Evolutionary conservation across 2,888 invertebrate species (phyloP).

Genomic region (Torymus aiolomorphi): DNA sequence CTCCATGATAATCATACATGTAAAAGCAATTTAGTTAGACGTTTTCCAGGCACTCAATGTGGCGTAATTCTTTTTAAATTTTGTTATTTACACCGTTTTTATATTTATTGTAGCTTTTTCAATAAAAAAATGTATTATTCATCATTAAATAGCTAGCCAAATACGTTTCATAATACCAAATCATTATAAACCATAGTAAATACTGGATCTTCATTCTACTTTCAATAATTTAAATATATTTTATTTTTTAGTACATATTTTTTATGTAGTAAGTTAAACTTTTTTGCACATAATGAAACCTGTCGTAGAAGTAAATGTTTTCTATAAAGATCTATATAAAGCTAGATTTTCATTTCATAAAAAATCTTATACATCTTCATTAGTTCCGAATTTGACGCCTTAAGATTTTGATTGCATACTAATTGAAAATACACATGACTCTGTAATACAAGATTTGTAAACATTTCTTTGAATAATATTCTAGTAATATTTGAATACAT

Average conservation of each 20-base stretch:
- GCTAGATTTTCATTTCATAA: constrained; percentile 43
- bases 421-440: constrained; percentile 34
- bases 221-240: constrained; percentile 45
- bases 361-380: constrained; percentile 18
- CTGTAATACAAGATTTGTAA: constrained; percentile 38
- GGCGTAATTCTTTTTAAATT: constrained; percentile 60
- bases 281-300: too few species aligned
- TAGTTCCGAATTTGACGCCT: constrained; percentile 21
- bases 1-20: constrained; percentile 56
- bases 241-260: constrained; percentile 18
- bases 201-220: constrained; percentile 64
- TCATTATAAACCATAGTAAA: constrained; percentile 62
- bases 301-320: neutral
- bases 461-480: constrained; percentile 48
- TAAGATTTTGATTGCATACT: constrained; percentile 49
- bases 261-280: too few species aligned
- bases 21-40: constrained; percentile 46
- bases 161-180: constrained; percentile 64
- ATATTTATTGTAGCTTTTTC: constrained; percentile 41
- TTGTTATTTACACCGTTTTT: constrained; percentile 54
- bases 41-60: constrained; percentile 63
- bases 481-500: constrained; percentile 2
- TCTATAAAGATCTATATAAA: constrained; percentile 6
- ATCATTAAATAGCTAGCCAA: constrained; percentile 31
- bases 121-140: constrained; percentile 35